Percentiles rank a stretch among this genome's conserved stretches.
phyloP scores from a whole-genome alignment of 2,113 vertebrate genomes.

The Syngnathus floridae region DNA sequence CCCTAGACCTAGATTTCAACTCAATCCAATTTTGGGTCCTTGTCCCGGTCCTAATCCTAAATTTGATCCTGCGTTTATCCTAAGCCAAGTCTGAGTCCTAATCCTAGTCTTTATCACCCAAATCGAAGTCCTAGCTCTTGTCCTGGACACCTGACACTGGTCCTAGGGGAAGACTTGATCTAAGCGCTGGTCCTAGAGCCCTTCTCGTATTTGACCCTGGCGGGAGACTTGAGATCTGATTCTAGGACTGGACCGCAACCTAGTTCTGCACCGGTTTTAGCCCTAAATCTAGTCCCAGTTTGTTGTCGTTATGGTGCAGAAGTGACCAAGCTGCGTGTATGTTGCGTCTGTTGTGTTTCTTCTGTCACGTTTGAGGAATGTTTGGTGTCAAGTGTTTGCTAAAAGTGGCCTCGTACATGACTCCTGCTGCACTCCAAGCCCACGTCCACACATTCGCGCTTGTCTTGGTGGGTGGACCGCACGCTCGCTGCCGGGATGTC shows the following conservation, averaged over 20 bases:
- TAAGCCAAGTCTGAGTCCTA: background rate
- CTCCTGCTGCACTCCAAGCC: background rate
- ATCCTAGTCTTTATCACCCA: background rate
- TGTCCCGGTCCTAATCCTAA: too few species aligned
- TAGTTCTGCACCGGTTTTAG: too few species aligned
- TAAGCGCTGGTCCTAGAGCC: too few species aligned
- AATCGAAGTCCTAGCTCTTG: too few species aligned
- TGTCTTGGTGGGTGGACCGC: background rate
- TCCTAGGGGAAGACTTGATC: too few species aligned
- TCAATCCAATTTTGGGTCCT: background rate
- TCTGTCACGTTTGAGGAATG: background rate
- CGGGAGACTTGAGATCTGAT: too few species aligned
- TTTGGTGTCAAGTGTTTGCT: conserved; percentile 3
- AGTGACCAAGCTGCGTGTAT: background rate
- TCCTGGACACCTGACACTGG: too few species aligned
- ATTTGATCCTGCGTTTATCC: too few species aligned
- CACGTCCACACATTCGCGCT: background rate
- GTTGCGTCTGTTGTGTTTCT: background rate
- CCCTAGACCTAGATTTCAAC: background rate
- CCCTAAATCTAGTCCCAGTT: background rate
- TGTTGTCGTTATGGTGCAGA: background rate
- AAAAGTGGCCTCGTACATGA: background rate
- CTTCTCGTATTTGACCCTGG: background rate
- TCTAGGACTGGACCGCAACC: too few species aligned
- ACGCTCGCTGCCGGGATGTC: background rate